These are phyloP conservation scores for Iphiclides podalirius DNA, from an alignment of 2,888 invertebrate genomes.

Conservation along the genomic window DNA sequence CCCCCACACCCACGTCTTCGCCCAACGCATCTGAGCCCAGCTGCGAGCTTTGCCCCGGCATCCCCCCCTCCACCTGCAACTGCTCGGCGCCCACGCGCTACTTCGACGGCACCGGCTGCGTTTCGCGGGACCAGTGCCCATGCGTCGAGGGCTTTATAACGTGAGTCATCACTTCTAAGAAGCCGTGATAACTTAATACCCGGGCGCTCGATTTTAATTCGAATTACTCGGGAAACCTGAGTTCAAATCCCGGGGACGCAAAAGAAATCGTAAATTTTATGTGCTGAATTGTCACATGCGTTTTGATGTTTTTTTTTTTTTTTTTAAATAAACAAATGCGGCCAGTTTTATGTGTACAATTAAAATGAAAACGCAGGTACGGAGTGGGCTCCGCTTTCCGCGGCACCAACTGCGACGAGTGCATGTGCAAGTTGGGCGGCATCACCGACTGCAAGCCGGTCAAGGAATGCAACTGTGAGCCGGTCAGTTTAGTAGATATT, in stretches of 20 bases:
- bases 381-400: conserved; percentile 85
- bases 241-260: too few species aligned
- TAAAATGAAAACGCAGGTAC: conserved; percentile 83
- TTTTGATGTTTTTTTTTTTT: too few species aligned
- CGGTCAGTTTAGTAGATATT: conserved; percentile 51
- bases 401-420: conserved; percentile 87
- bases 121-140: conserved; percentile 86
- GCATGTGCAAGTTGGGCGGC: conserved; percentile 89
- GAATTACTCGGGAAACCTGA: too few species aligned
- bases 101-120: conserved; percentile 89
- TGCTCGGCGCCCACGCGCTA: conserved; percentile 68
- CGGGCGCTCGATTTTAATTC: too few species aligned
- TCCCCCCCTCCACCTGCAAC: conserved; percentile 59
- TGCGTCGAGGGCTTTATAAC: conserved; percentile 85
- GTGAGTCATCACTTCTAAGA: too few species aligned
- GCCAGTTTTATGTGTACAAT: too few species aligned
- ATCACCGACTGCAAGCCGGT: conserved; percentile 84
- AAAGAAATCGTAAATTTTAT: too few species aligned
- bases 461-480: conserved; percentile 83
- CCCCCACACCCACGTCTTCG: conserved; percentile 20
- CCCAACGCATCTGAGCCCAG: conserved; percentile 16
- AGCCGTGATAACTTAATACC: too few species aligned
- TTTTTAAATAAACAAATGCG: too few species aligned
- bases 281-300: too few species aligned
- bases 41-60: conserved; percentile 80